Evolutionary conservation across 2,888 invertebrate species (phyloP), one percentile per base, ranked within the genome.

Genomic region (Myathropa florea): DNA sequence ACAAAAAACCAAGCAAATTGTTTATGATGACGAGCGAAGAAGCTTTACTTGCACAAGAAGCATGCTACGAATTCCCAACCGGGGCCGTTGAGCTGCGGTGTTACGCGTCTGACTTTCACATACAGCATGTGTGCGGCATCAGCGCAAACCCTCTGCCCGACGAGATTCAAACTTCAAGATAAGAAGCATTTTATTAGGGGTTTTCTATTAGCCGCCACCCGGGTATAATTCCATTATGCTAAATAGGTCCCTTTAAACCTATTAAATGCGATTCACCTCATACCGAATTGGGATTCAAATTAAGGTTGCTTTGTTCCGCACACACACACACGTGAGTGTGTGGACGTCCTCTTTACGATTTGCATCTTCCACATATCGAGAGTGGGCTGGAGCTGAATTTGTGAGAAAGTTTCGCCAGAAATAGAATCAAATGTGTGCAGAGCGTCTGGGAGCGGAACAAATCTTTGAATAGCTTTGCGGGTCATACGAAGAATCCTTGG

Each of bases 201-300:
- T 86, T 86, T 86, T 86, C 86, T 86, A 86, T 86, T 86, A 86
- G 86, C 86, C 83, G 83, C 55, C 83, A 83, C 86, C 83, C 73
- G 86, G 78, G 86, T 75, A 57, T 83, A 79, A 86, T 86, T 83
- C 83, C 86, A 86, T 86, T 86, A 86, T 86, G 86, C 86, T 86
- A 86, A 86, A 83, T 83, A 83, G 86, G 86, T 86, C 86, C 86
- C 86, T 83, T 86, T 86, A 86, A 86, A 86, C 86, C 82, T 86
- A 86, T 83, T 86, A 86, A 86, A 82, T 86, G 79, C 75, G 73
- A 83, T 83, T 86, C 86, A 86, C 86, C 75, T 79, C 78, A 64
- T 71, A 70, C 78, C 70, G 28, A 23, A 67, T 59, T 68, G 73
- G 71, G 75, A 78, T 57, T 67, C 83, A 83, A 79, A 86, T 86